Evolutionary conservation across 2,113 vertebrate species (phyloP), one percentile per base, ranked within the genome.

Genomic region (Hydrochoerus hydrochaeris): DNA sequence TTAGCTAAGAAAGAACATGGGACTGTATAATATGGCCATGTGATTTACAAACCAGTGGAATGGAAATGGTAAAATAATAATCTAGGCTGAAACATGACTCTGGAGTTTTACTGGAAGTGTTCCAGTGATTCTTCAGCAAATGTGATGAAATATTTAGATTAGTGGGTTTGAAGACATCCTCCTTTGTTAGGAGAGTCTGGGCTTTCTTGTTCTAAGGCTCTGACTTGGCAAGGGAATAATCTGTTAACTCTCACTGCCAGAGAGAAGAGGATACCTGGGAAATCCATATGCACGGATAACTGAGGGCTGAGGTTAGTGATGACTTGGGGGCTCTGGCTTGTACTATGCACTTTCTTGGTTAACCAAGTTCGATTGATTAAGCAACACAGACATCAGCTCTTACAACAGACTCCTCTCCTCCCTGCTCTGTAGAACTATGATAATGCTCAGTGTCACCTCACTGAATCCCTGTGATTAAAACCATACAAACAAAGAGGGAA

Each of bases 71-170:
- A 81, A 92, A 20, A 88, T 73, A 89, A 96, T 81, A 88, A 94
- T 32, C 49, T 65, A 1, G 44, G 77, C 75, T 90, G 85, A 95
- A 94, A 96, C 22, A 24, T 20, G 62, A 95, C 46, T 83, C 91
- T 30, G 52, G 65, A 85, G 65, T 84, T 88, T 80, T 60, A 65
- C 0, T 97, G 73, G 80, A 93, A 80, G 13, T 52, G n/a, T 94
- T 86, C 91, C 77, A 92, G 52, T 57, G 28, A 32, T 30, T 88
- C 78, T 69, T 92, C 26, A 94, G 63, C 24, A 20, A 88, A 5
- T 83, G 46, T 86, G 65, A 90, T 93, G 49, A 96, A 95, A 95
- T 80, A 95, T 92, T 78, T 94, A 96, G 88, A 92, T 82, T 60
- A 92, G 67, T 54, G 71, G 32, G 52, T 83, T 7, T 92, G 86